Percentiles rank a stretch among this genome's conserved stretches.
Evolutionary conservation across 2,888 invertebrate genomes (phyloP).

Genomic region (Dinocampus coccinellae): DNA sequence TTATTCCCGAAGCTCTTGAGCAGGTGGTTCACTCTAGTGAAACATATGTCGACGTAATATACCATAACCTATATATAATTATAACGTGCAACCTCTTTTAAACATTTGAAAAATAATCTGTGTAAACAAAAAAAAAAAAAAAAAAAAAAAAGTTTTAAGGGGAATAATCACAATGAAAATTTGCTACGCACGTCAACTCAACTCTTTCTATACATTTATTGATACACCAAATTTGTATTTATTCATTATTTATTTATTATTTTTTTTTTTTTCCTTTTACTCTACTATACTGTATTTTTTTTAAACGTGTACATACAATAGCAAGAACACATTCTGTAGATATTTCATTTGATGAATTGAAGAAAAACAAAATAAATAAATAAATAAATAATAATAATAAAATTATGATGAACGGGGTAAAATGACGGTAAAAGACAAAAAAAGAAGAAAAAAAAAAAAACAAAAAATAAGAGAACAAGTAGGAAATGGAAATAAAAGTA

Average conservation of each 20-base stretch:
- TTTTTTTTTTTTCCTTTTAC: constrained; percentile 13
- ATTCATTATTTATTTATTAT: background rate
- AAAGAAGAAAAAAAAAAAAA: background rate
- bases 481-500: constrained; percentile 3
- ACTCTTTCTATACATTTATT: too few species aligned
- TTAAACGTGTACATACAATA: too few species aligned
- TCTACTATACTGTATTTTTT: too few species aligned
- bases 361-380: too few species aligned
- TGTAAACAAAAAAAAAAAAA: background rate
- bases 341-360: too few species aligned
- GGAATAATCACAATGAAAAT: background rate
- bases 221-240: background rate
- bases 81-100: background rate
- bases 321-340: too few species aligned
- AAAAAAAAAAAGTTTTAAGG: too few species aligned
- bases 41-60: background rate
- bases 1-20: background rate
- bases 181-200: background rate
- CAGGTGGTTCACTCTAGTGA: constrained; percentile 7
- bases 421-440: too few species aligned
- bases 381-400: too few species aligned
- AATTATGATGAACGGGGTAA: background rate
- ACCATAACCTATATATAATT: background rate
- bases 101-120: background rate
- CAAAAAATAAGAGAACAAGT: background rate